A percentile compares a stretch with the other conserved stretches of the same genome.
Conservation (phyloP, 2,888 invertebrate genomes). For the Belgica antarctica region DNA sequence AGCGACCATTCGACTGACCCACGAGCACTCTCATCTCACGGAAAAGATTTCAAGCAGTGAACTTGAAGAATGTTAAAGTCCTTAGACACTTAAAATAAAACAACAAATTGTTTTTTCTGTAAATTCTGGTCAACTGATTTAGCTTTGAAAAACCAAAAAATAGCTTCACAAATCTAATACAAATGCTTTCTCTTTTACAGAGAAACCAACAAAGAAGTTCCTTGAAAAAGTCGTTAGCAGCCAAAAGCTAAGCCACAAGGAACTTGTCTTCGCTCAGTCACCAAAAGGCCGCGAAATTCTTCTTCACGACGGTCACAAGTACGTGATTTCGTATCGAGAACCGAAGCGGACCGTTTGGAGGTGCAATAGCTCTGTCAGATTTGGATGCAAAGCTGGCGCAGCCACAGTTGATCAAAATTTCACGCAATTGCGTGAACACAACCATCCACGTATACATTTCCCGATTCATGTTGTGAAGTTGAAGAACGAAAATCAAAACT, state of each 20-base stretch:
- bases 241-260: not conserved
- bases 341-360: not conserved
- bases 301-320: constrained; percentile 54
- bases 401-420: not conserved
- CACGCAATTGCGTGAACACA: not conserved
- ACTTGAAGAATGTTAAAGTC: too few species aligned
- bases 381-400: constrained; percentile 27
- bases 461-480: constrained; percentile 29
- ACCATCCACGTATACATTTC: constrained; percentile 30
- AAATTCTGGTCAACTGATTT: too few species aligned
- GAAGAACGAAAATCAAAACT: not conserved
- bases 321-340: constrained; percentile 48
- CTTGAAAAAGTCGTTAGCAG: not conserved
- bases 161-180: not conserved
- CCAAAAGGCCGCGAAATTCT: constrained; percentile 55
- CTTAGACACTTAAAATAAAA: not conserved
- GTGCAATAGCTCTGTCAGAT: not conserved
- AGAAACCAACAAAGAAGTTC: not conserved
- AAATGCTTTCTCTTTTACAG: not conserved
- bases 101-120: not conserved
- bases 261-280: constrained; percentile 51
- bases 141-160: not conserved
- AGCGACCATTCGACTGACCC: constrained; percentile 30
- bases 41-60: constrained; percentile 23
- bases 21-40: constrained; percentile 13